Evolutionary conservation across 2,797 vertebrate genomes (phyloP).

Genomic region (Morus bassanus): DNA sequence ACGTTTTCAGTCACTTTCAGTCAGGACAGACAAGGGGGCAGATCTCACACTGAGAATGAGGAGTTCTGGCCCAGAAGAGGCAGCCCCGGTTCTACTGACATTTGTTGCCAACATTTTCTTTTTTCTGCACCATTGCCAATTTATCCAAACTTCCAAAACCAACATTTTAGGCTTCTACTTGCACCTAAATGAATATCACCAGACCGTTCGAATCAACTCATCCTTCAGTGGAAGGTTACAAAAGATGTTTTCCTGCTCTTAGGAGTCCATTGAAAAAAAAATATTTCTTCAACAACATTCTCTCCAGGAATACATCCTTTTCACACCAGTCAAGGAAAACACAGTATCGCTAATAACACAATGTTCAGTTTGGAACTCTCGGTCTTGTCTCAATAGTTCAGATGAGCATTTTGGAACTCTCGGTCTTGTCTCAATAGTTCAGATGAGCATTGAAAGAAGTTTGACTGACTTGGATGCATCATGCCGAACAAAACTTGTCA

Average conservation of each 20-base stretch:
- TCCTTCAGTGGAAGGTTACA: neutral
- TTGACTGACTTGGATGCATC: neutral
- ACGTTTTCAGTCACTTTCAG: neutral
- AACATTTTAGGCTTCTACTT: neutral
- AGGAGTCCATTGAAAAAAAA: neutral
- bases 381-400: neutral
- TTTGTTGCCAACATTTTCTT: neutral
- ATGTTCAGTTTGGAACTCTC: rapidly evolving
- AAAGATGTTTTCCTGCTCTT: neutral
- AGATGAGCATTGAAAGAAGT: neutral
- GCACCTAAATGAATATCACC: neutral
- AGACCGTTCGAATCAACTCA: neutral
- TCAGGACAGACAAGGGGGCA: neutral
- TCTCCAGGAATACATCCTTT: neutral
- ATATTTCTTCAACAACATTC: too few relatives aligned
- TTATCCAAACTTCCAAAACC: neutral
- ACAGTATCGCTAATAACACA: neutral
- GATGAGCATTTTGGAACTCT: neutral
- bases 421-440: neutral
- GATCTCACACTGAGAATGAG: neutral
- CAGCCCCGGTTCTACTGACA: neutral
- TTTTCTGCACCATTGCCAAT: neutral
- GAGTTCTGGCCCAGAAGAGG: neutral
- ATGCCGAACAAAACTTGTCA: neutral
- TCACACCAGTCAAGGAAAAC: neutral